Evolutionary conservation across 2,797 vertebrate genomes (phyloP).

Genomic region (Hybognathus amarus): DNA sequence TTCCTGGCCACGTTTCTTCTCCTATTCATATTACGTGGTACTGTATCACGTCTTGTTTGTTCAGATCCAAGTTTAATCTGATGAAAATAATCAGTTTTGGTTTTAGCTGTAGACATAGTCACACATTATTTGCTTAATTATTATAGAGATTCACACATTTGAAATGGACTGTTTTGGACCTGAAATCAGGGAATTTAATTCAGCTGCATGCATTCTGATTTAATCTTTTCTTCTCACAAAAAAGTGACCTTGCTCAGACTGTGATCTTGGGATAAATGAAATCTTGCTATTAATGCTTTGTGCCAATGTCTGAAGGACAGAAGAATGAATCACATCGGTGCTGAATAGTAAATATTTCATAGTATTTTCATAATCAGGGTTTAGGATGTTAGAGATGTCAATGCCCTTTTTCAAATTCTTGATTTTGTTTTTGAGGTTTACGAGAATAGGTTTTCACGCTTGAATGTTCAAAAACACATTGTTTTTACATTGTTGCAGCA

Average conservation of each 20-base stretch:
- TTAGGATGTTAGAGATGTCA: not conserved
- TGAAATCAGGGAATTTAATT: not conserved
- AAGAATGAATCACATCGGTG: not conserved
- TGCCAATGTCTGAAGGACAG: not conserved
- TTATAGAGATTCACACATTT: not conserved
- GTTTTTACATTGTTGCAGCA: not conserved
- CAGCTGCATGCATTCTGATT: not conserved
- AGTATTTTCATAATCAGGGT: not conserved
- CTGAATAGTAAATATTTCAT: not conserved
- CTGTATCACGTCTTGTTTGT: slow-evolving; percentile 62
- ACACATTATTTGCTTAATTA: not conserved
- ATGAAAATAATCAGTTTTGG: slow-evolving; percentile 16
- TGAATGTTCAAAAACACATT: not conserved
- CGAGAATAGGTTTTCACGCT: not conserved
- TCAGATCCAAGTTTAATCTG: slow-evolving; percentile 45
- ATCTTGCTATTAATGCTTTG: slow-evolving; percentile 1
- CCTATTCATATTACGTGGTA: slow-evolving; percentile 81
- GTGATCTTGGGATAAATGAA: not conserved
- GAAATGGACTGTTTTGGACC: not conserved
- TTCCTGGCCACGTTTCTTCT: slow-evolving; percentile 76
- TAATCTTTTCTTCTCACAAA: not conserved
- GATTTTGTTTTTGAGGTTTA: not conserved
- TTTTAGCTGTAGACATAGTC: not conserved
- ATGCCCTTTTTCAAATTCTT: not conserved
- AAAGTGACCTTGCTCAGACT: not conserved